Conservation (phyloP, 2,888 invertebrate genomes). For the Tenthredo distinguenda region DNA sequence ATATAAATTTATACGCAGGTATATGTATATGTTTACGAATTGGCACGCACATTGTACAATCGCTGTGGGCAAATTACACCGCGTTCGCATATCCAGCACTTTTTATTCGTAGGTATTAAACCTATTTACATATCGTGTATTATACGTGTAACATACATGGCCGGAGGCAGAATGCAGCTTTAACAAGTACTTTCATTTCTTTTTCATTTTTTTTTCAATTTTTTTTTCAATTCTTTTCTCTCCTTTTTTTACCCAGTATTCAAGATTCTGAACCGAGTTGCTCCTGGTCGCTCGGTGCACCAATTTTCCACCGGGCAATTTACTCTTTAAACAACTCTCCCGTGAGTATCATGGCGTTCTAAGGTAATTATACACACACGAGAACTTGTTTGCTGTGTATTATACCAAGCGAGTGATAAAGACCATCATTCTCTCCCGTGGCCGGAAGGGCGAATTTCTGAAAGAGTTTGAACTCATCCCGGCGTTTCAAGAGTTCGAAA, state of each 20-base stretch:
- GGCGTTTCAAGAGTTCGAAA: not conserved
- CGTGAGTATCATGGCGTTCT: not conserved
- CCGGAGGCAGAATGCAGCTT: not conserved
- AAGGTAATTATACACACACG: conserved; percentile 34
- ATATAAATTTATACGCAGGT: not conserved
- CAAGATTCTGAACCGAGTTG: not conserved
- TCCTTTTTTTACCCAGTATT: conserved; percentile 21
- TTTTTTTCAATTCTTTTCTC: not conserved
- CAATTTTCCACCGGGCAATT: not conserved
- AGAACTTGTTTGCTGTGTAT: conserved; percentile 46
- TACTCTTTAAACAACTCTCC: not conserved
- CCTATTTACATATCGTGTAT: conserved; percentile 15
- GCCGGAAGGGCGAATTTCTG: not conserved
- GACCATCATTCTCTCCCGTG: conserved; percentile 16
- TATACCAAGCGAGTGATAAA: conserved; percentile 43
- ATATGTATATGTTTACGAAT: not conserved
- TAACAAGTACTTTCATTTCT: not conserved
- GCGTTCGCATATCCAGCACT: not conserved
- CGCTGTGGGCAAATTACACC: not conserved
- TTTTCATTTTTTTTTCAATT: not conserved
- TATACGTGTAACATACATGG: not conserved
- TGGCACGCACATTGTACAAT: not conserved
- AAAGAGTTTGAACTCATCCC: no score
- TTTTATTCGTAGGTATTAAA: not conserved
- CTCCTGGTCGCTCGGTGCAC: not conserved